A percentile compares a stretch with the other conserved stretches of the same genome.
Evolutionary conservation across 2,888 invertebrate species (phyloP).

Genomic region (Noctua fimbriata): DNA sequence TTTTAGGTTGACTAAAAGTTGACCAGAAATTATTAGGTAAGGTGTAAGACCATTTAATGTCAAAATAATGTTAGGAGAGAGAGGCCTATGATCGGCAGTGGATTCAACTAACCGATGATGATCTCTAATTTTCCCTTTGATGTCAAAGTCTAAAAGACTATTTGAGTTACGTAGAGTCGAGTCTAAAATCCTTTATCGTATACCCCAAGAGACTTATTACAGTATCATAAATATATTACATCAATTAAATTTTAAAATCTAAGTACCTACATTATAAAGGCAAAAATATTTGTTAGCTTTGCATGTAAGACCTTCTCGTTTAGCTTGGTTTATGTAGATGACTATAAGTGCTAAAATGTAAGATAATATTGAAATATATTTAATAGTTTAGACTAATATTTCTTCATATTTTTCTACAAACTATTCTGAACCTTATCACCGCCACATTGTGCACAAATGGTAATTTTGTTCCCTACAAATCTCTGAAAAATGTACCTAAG

Average conservation of each 20-base stretch:
- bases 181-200: slow-evolving; percentile 48
- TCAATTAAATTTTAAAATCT: slow-evolving; percentile 51
- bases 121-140: slow-evolving; percentile 51
- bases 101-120: slow-evolving; percentile 39
- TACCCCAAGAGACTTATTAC: slow-evolving; percentile 63
- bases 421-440: slow-evolving; percentile 68
- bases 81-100: slow-evolving; percentile 56
- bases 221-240: slow-evolving; percentile 60
- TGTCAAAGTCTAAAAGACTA: slow-evolving; percentile 67
- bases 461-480: neutral
- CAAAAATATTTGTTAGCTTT: slow-evolving; percentile 69
- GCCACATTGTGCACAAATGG: slow-evolving; percentile 34
- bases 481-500: neutral
- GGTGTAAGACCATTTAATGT: slow-evolving; percentile 55
- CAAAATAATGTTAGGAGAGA: slow-evolving; percentile 56
- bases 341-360: slow-evolving; percentile 73
- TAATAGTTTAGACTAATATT: slow-evolving; percentile 82
- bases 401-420: slow-evolving; percentile 86
- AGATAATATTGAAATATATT: slow-evolving; percentile 72
- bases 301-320: slow-evolving; percentile 67
- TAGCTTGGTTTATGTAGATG: slow-evolving; percentile 71
- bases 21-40: slow-evolving; percentile 63
- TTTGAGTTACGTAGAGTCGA: slow-evolving; percentile 48
- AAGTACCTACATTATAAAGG: slow-evolving; percentile 57
- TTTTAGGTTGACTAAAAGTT: slow-evolving; percentile 67